Base-by-base conservation (phyloP, 1,140 invertebrate species). In the Trinorchestia longiramus region DNA sequence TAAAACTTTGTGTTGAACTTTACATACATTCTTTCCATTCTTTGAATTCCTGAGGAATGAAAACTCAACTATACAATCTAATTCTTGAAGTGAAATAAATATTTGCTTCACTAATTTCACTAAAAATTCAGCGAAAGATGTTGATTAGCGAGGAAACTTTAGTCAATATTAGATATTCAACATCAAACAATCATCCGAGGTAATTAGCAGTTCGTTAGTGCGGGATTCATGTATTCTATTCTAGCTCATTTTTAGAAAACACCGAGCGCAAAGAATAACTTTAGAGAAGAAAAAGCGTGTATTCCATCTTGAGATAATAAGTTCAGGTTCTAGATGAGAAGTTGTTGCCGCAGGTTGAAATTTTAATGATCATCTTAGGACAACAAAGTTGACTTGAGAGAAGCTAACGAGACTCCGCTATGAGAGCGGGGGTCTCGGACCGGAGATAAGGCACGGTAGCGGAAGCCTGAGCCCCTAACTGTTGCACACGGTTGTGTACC, bases 331-430 rank as follows among this genome's bases (percentile, higher is more conserved):
- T 41, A 28, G 88, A 43, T 90, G n/a, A 41, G 88, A 90, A 90
- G 88, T 41, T 90, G 88, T 42, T 90, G 43, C 47, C 92, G 43
- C 92, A 15, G 92, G 88, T 43, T 6, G 19, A 94, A 45, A 94
- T 94, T 94, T 94, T 94, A 94, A 94, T 94, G 92, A 94, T 47
- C 92, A 94, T 47, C 92, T 47, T 87, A 41, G 92, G 92, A 6
- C 4, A 44, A 45, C 41, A 43, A 94, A 45, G 44, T 45, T 45
- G 92, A 47, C 36, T 94, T 23, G 40, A 43, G 92, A 94, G 92
- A 45, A 44, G 43, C 92, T 94, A 94, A 94, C 47, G 92, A 94
- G 44, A 3, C 43, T 6, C 43, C 11, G 92, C 92, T 47, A 1
- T 0, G 92, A 94, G 92, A 0, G 43, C 17, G 43, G 44, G 92